Percentiles rank a stretch among this genome's conserved stretches.
phyloP scores from a whole-genome alignment of 2,888 invertebrate species.

The Drosophila pegasa region DNA sequence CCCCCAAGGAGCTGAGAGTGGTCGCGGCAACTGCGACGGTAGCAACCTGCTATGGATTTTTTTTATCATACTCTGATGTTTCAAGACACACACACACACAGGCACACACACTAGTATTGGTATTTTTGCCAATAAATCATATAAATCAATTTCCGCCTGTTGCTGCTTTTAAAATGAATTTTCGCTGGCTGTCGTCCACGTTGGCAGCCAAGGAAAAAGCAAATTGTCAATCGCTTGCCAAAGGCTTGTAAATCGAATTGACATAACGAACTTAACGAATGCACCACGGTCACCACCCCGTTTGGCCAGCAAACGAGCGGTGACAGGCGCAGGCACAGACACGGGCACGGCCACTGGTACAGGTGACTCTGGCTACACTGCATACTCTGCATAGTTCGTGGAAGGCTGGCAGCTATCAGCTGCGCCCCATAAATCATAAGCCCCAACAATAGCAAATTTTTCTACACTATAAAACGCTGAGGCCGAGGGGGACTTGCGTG shows the following conservation, averaged over 20 bases:
- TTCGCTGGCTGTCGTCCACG: conserved; percentile 30
- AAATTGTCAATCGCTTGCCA: conserved; percentile 75
- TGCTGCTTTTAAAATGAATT: conserved; percentile 54
- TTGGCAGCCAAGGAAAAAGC: conserved; percentile 32
- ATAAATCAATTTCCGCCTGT: conserved; percentile 83
- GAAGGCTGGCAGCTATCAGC: conserved; percentile 44
- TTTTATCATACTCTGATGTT: conserved; percentile 28
- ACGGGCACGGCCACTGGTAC: too few relatives aligned
- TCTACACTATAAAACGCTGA: conserved; percentile 24
- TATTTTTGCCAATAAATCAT: conserved; percentile 78
- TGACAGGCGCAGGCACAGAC: too few relatives aligned
- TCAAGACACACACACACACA: conserved; percentile 27
- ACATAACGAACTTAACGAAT: conserved; percentile 74
- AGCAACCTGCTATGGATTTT: conserved; percentile 46
- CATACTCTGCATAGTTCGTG: conserved; percentile 36
- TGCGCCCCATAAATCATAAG: conserved; percentile 64
- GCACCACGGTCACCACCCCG: conserved; percentile 32
- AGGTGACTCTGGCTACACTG: conserved; percentile 20
- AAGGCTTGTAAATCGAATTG: conserved; percentile 77
- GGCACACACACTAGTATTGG: conserved; percentile 17
- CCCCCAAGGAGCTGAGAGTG: conserved; percentile 57
- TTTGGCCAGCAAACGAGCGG: conserved; percentile 7
- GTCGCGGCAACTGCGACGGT: conserved; percentile 26
- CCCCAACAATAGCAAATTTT: conserved; percentile 62
- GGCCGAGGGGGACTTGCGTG: conserved; percentile 12